Base-by-base conservation (phyloP, 2,888 invertebrate genomes). In the Chymomyza amoena region DNA sequence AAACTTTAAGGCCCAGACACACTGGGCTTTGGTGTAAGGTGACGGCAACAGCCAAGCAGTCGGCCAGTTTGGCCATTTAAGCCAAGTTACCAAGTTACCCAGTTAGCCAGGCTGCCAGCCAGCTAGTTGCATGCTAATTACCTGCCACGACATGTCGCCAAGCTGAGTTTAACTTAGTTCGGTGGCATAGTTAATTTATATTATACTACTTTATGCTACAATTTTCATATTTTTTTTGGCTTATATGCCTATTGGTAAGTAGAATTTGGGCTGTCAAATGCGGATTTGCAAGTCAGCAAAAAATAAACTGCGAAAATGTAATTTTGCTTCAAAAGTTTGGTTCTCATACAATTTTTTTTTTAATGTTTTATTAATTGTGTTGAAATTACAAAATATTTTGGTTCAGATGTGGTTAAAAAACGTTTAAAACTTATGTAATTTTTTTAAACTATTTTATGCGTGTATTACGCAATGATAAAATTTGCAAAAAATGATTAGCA, bases 41-140 rank as follows among this genome's bases (percentile, higher is more conserved):
- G 63, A 28, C 70, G 45, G 18, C 16, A 67, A 56, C 39, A 68
- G 20, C 61, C 61, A 51, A 61, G 32, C 45, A 54, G 61, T 28
- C 52, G 61, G 72, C 36, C 7, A 32, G 9, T 32, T 32, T 32
- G 9, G 4, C 32, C 32, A 32, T 32, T 32, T 32, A 32, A 32
- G 32, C 32, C 36, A 25, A 60, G 15, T 39, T 62, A 50, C 20
- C 51, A 36, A 9, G 52, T 54, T 18, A 18, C 52, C 15, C 16
- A 51, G 51, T 51, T 15, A 15, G 6, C 39, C 25, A 61, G 15
- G 61, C 36, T 10, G 39, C 59, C 59, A 50, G 69, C 36, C 67
- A 67, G 77, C 77, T 9, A 61, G 61, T 77, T 69, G 75, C 77
- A 84, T 76, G 84, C 88, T 84, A 84, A 88, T 88, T 84, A 88